Conservation (phyloP, 2,113 vertebrate genomes). For the Erythrocercus mccallii region DNA sequence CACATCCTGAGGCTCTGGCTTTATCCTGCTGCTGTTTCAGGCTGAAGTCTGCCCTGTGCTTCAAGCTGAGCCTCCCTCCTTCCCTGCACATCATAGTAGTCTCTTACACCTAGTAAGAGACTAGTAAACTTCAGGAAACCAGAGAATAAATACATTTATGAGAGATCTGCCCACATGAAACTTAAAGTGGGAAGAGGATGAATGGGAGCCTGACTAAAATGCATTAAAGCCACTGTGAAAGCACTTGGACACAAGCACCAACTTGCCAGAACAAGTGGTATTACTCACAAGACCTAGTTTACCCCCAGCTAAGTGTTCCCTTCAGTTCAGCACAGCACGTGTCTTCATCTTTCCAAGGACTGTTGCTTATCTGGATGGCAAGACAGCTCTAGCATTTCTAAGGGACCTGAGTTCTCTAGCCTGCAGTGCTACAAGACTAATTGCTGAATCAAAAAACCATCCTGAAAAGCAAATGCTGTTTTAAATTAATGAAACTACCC, state of each 20-base stretch:
- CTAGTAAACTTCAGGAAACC: background rate
- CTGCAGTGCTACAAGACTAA: background rate
- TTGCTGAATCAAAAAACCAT: background rate
- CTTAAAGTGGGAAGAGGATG: background rate
- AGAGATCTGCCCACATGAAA: background rate
- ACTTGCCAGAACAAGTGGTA: background rate
- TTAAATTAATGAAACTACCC: background rate
- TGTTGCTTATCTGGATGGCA: background rate
- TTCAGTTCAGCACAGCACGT: accelerated
- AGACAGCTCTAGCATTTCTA: background rate
- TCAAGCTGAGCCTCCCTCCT: background rate
- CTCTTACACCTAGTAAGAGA: background rate
- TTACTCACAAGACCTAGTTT: background rate
- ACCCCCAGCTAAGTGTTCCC: background rate
- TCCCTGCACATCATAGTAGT: background rate
- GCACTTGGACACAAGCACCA: background rate
- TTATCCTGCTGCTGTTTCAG: background rate
- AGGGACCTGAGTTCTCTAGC: background rate
- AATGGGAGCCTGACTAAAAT: background rate
- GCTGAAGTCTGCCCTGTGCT: background rate
- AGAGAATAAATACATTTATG: background rate
- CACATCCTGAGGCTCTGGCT: background rate
- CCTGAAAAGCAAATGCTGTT: background rate
- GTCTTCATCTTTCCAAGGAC: background rate
- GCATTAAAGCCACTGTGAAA: background rate